phyloP scores from a whole-genome alignment of 2,888 invertebrate genomes.

The Lumbricus terrestris region DNA sequence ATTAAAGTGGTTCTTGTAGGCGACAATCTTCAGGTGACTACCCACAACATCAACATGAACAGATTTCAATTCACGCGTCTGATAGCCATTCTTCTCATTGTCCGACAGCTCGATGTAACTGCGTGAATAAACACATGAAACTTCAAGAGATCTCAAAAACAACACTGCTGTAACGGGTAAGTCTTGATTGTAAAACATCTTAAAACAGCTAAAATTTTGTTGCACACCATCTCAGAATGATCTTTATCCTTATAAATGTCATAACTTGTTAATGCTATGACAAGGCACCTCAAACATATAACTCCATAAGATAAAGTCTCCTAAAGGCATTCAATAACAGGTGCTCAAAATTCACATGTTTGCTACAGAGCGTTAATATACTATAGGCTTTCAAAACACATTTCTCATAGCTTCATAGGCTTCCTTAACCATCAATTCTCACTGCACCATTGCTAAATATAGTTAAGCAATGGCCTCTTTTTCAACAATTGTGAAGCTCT shows the following conservation, averaged over 20 bases:
- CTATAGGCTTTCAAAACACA: neutral
- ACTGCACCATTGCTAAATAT: too few species aligned
- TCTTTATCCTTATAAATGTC: too few species aligned
- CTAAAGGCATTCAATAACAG: too few species aligned
- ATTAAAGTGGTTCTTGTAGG: neutral
- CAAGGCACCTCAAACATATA: neutral
- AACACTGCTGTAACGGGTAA: neutral
- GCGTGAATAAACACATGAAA: neutral
- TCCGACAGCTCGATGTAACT: neutral
- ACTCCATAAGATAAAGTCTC: neutral
- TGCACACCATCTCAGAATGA: too few species aligned
- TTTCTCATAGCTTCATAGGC: too few species aligned
- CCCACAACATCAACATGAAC: constrained; percentile 5
- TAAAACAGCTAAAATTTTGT: too few species aligned
- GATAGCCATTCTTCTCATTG: neutral
- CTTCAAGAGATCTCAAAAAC: neutral
- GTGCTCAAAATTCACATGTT: too few species aligned
- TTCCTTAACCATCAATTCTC: too few species aligned
- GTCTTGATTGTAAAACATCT: neutral
- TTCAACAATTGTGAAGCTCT: too few species aligned
- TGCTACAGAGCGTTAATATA: too few species aligned
- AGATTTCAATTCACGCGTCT: constrained; percentile 13
- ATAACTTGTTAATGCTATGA: neutral
- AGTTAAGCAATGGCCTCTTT: too few species aligned
- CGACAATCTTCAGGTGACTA: neutral